Base-by-base conservation (phyloP, 2,113 vertebrate species). In the Cyanoliseus patagonus region DNA sequence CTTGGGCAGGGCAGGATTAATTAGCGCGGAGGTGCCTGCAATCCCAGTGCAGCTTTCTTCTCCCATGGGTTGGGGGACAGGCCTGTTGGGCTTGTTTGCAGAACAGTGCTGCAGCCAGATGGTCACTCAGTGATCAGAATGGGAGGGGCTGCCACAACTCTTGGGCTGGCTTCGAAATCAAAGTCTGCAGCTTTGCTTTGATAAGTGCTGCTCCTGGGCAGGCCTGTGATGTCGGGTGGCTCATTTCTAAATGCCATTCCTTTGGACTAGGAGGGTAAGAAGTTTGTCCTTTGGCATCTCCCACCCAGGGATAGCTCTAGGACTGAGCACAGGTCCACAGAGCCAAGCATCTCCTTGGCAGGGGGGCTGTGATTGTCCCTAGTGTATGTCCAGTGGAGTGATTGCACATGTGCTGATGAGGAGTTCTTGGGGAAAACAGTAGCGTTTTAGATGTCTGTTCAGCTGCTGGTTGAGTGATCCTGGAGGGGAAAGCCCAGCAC, bases 91-190 rank as follows among this genome's bases (percentile, higher is more conserved):
- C 91, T 90, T 62, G 83, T 91, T 94, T 83, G 85, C 51, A 62
- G 91, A 88, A 80, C 78, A 46, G 61, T 44, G 77, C 90, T 86
- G 75, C 77, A 83, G 83, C 88, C 92, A 95, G 92, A 94, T 91
- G 95, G 93, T 90, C 92, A 76, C 76, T 90, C 47, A 6, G 75
- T 86, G 73, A 91, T 87, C 82, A 30, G 57, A 84, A 49, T 0
- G 1, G 76, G 85, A 94, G 62, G 55, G 68, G 61, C 84, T 0
- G 1, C 68, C 61, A 17, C 51, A 41, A 44, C 57, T 44, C 67
- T 77, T 67, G 37, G 3, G 4, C 84, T 86, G 16, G 1, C 78
- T 16, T 30, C 10, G 19, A 85, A 83, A 94, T 95, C 86, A 57
- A 74, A 74, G 75, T 47, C 77, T 89, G 39, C 42, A 91, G 49